phyloP scores from a whole-genome alignment of 2,797 vertebrate species.

The Bovichtus diacanthus region DNA sequence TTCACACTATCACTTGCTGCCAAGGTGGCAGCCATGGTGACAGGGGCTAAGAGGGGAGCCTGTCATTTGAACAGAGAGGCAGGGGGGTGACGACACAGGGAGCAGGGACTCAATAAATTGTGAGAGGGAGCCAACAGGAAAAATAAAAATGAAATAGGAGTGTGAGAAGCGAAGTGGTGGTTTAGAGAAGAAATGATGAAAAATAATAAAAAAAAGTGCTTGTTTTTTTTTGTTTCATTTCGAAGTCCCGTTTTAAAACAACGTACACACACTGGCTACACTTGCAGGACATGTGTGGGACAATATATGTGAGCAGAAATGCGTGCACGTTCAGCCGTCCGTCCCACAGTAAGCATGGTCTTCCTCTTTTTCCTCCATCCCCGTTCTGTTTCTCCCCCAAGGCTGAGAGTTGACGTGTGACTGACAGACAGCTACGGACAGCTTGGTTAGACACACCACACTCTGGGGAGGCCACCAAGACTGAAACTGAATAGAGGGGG shows the following conservation, averaged over 20 bases:
- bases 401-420: slow-evolving; percentile 75
- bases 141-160: slow-evolving; percentile 40
- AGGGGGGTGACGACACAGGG: slow-evolving; percentile 46
- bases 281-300: background rate
- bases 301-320: slow-evolving; percentile 8
- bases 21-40: slow-evolving; percentile 72
- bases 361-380: slow-evolving; percentile 32
- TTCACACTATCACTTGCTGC: slow-evolving; percentile 62
- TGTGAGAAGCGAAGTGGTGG: slow-evolving; percentile 22
- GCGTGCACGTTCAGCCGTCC: slow-evolving; percentile 23
- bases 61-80: slow-evolving; percentile 70
- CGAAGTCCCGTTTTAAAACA: background rate
- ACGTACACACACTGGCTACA: background rate
- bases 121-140: slow-evolving; percentile 45
- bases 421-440: slow-evolving; percentile 80
- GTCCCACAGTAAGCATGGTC: slow-evolving; percentile 24
- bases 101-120: slow-evolving; percentile 54
- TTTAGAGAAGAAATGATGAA: slow-evolving; percentile 23
- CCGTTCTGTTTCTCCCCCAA: slow-evolving; percentile 54
- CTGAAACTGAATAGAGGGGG: slow-evolving; percentile 41
- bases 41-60: slow-evolving; percentile 74
- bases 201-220: slow-evolving; percentile 38
- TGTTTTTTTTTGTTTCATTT: background rate
- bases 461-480: slow-evolving; percentile 73
- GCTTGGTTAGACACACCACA: slow-evolving; percentile 76